Evolutionary conservation across 2,888 invertebrate genomes (phyloP), one percentile per base, ranked within the genome.

Genomic region (Ophion costatus): DNA sequence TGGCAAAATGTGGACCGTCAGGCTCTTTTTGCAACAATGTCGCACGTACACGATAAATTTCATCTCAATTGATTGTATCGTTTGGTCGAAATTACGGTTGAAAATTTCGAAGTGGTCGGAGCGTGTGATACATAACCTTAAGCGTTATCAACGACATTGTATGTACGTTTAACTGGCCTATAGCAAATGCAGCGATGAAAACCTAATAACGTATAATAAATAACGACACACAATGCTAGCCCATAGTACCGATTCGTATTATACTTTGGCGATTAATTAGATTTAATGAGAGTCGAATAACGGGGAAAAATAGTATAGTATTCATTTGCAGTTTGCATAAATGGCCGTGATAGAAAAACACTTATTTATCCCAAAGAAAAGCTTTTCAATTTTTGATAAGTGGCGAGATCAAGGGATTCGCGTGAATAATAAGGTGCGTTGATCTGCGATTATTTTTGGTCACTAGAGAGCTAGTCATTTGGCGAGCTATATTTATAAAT

Each of bases 171-270:
- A 11, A 42, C 20, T 79, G 79, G 82, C 83, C 79, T 83, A 79
- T 83, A 75, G 83, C 63, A 45, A 71, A 42, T 76, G 64, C 73
- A 79, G 70, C 81, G 74, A 78, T 82, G 75, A 56, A 82, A 75
- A 74, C 81, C 81, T 84, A 84, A 84, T 79, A 56, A 70, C 77
- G 69, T 51, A 14, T 66, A 22, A 45, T 71, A 75, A 79, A 75
- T 84, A 79, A 66, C 78, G 78, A 79, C 29, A 78, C 69, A 51
- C 64, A 45, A 45, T 14, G 45, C 45, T 45, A 42, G 59, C 73
- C 45, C 66, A 76, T 66, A 71, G 70, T 71, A 80, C 83, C 67
- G 80, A 83, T 80, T 71, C 33, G 76, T 29, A 67, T 64, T n/a
- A 67, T 76, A 83, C 24, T 51, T 74, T 59, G 57, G 69, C 77